Percentiles rank a stretch among this genome's conserved stretches.
Conservation (phyloP, 2,888 invertebrate species). For the Pachycephus smyrnensis region DNA sequence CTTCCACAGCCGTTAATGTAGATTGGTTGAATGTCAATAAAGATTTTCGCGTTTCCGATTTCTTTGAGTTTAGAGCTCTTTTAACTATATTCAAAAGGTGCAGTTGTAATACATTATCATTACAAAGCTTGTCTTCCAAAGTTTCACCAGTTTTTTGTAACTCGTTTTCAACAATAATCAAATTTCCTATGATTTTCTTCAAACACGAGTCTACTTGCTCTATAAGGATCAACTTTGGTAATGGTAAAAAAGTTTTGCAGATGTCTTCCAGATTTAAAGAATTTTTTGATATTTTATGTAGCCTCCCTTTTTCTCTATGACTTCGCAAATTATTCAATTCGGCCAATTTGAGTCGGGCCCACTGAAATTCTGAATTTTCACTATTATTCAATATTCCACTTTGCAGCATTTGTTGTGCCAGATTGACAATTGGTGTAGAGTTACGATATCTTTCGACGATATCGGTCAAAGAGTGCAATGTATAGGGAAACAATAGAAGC, state of each 20-base stretch:
- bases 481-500: constrained; percentile 16
- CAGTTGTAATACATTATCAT: constrained; percentile 10
- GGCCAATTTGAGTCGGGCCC: constrained; percentile 11
- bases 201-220: constrained; percentile 15
- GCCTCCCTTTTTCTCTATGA: neutral
- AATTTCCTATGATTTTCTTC: constrained; percentile 18
- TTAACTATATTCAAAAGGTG: constrained; percentile 24
- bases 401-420: constrained; percentile 4
- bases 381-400: constrained; percentile 13
- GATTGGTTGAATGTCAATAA: neutral
- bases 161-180: constrained; percentile 17
- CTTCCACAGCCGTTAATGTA: neutral
- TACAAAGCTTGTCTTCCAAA: constrained; percentile 20
- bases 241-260: constrained; percentile 7
- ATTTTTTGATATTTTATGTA: constrained; percentile 14
- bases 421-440: constrained; percentile 1
- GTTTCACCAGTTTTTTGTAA: constrained; percentile 21
- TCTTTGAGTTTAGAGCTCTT: constrained; percentile 9
- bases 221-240: neutral
- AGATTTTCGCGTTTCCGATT: constrained; percentile 2
- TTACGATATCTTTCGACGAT: constrained; percentile 11
- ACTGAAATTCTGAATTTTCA: constrained; percentile 3
- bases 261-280: constrained; percentile 16
- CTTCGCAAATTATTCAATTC: constrained; percentile 7
- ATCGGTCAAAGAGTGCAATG: constrained; percentile 15